Evolutionary conservation across 2,113 vertebrate genomes (phyloP).

Genomic region (Nanorana parkeri): DNA sequence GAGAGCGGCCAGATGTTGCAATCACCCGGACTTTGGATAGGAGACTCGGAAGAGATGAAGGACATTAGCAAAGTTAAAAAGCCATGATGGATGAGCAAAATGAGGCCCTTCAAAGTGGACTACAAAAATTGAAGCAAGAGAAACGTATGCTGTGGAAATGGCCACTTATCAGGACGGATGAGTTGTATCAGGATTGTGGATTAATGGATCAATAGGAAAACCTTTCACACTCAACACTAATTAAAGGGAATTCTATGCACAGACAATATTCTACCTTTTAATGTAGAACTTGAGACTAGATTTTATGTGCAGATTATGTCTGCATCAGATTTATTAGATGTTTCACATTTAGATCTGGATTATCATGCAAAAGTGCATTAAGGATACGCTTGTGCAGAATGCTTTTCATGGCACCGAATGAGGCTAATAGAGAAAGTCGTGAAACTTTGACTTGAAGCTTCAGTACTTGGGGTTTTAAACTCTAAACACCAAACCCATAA

Average conservation of each 20-base stretch:
- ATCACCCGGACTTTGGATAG: constrained; percentile 45
- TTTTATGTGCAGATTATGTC: neutral
- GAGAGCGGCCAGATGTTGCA: constrained; percentile 54
- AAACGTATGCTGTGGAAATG: constrained; percentile 26
- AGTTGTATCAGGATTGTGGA: constrained; percentile 22
- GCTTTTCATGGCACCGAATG: too few species aligned
- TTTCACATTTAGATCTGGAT: neutral
- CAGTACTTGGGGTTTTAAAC: too few species aligned
- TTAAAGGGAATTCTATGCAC: constrained; percentile 5
- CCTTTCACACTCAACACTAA: constrained; percentile 7
- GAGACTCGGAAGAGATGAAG: constrained; percentile 38
- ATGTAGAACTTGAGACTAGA: neutral
- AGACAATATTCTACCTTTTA: constrained; percentile 5
- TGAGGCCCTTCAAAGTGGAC: constrained; percentile 20
- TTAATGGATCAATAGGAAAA: constrained; percentile 42
- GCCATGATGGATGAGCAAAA: constrained; percentile 41
- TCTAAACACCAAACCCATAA: too few species aligned
- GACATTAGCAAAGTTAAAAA: constrained; percentile 58
- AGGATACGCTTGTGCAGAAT: too few species aligned
- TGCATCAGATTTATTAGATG: neutral
- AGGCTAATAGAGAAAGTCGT: too few species aligned
- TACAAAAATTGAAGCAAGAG: constrained; percentile 40
- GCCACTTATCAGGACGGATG: constrained; percentile 36
- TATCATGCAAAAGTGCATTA: too few species aligned
- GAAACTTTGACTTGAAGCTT: too few species aligned